Evolutionary conservation across 2,888 invertebrate genomes (phyloP).

Genomic region (Poecilobothrus nobilitatus): DNA sequence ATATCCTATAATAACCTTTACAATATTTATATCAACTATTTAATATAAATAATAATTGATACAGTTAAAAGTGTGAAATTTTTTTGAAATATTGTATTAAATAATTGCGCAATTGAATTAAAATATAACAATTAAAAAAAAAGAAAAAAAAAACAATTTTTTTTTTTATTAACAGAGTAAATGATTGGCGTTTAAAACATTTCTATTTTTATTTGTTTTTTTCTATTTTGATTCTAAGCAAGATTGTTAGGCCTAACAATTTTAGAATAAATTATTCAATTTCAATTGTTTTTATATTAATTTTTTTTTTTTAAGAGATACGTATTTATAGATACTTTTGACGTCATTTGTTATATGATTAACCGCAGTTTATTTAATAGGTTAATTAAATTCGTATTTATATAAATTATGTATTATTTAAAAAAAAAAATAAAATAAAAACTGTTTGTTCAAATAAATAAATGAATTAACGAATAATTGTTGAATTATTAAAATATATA

Average conservation of each 20-base stretch:
- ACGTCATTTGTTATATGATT: background rate
- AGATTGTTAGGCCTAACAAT: too few species aligned
- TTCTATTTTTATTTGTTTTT: background rate
- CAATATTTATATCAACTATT: too few species aligned
- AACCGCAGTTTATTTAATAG: background rate
- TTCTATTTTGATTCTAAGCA: background rate
- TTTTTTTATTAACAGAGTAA: background rate
- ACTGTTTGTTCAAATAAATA: background rate
- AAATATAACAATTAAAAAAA: too few species aligned
- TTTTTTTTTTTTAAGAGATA: too few species aligned
- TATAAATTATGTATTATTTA: background rate
- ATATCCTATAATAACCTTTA: too few species aligned
- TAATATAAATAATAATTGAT: background rate
- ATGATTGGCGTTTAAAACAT: background rate
- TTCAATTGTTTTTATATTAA: conserved; percentile 6
- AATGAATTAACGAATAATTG: too few species aligned
- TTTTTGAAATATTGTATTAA: background rate
- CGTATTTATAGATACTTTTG: background rate
- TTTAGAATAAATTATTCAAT: background rate
- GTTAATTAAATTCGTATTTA: background rate
- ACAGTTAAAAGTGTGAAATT: background rate
- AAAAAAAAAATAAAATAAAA: background rate
- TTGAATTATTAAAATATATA: too few species aligned
- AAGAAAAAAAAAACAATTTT: background rate
- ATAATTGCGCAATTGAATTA: conserved; percentile 2